phyloP scores from a whole-genome alignment of 2,113 vertebrate species.

The Pseudolaguvia tuberculata region DNA sequence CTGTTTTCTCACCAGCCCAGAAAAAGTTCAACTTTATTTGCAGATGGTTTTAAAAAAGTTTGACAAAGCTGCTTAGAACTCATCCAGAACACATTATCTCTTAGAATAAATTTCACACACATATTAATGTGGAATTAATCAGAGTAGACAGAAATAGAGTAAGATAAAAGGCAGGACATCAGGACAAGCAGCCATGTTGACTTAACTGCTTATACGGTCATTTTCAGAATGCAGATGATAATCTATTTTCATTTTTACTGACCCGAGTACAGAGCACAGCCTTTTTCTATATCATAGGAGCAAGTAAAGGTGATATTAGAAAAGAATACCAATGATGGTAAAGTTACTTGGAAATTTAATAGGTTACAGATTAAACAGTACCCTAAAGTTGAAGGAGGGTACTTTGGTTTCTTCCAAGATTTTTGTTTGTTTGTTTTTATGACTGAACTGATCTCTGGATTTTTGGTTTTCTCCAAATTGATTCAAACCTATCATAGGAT shows the following conservation, averaged over 20 bases:
- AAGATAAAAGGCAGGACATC: not conserved
- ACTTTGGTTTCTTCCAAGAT: too few relatives aligned
- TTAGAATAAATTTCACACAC: not conserved
- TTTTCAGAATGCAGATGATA: not conserved
- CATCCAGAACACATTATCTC: not conserved
- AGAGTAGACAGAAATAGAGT: conserved; percentile 2
- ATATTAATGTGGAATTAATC: not conserved
- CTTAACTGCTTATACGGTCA: not conserved
- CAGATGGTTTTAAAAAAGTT: not conserved
- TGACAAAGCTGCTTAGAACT: not conserved
- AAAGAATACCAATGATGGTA: not conserved
- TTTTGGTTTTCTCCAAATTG: too few relatives aligned
- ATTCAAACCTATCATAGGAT: too few relatives aligned
- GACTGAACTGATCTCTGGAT: too few relatives aligned
- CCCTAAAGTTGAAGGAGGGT: too few relatives aligned
- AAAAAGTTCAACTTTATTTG: not conserved
- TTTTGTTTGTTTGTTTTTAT: too few relatives aligned
- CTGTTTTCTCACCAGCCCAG: not conserved
- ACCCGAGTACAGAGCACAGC: not conserved
- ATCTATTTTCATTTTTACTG: conserved; percentile 30
- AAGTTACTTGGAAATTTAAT: too few relatives aligned
- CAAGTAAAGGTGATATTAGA: not conserved
- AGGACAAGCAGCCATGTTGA: conserved; percentile 16
- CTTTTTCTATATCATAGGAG: not conserved
- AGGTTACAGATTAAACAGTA: too few relatives aligned